A percentile compares a stretch with the other conserved stretches of the same genome.
phyloP scores from a whole-genome alignment of 2,797 vertebrate genomes.

The Takifugu rubripes region DNA sequence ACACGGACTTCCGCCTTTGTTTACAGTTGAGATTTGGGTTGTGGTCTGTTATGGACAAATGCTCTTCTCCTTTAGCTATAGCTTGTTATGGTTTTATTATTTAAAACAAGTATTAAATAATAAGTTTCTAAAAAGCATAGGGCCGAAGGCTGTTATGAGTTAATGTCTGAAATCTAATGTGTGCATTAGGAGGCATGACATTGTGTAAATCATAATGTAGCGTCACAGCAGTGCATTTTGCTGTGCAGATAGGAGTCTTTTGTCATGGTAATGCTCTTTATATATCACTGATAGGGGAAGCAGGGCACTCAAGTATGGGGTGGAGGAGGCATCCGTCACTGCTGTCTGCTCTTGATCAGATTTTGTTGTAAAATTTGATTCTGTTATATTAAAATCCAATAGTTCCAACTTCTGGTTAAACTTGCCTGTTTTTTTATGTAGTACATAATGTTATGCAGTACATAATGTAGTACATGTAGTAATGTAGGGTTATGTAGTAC shows the following conservation, averaged over 20 bases:
- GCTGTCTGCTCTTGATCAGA: constrained; percentile 23
- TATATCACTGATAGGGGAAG: constrained; percentile 34
- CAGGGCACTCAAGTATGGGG: constrained; percentile 21
- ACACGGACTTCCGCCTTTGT: too few relatives aligned
- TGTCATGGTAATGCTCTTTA: constrained; percentile 51
- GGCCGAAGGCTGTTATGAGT: too few relatives aligned
- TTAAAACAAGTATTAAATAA: too few relatives aligned
- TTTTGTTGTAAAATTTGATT: constrained; percentile 27
- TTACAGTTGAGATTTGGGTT: too few relatives aligned
- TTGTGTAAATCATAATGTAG: constrained; percentile 25
- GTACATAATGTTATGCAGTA: too few relatives aligned
- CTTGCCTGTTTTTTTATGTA: neutral
- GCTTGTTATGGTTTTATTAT: too few relatives aligned
- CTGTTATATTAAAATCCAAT: constrained; percentile 30
- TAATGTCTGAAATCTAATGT: constrained; percentile 18
- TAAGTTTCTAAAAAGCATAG: too few relatives aligned
- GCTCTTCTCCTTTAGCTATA: too few relatives aligned
- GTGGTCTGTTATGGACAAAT: too few relatives aligned
- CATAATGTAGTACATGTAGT: too few relatives aligned
- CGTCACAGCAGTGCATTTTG: constrained; percentile 33
- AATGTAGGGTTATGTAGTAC: too few relatives aligned
- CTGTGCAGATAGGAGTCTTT: constrained; percentile 41
- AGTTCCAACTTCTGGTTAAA: constrained; percentile 13
- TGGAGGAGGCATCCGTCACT: constrained; percentile 36
- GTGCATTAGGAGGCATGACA: constrained; percentile 20